Conservation (phyloP, 2,113 vertebrate genomes). For the Cyanoliseus patagonus region DNA sequence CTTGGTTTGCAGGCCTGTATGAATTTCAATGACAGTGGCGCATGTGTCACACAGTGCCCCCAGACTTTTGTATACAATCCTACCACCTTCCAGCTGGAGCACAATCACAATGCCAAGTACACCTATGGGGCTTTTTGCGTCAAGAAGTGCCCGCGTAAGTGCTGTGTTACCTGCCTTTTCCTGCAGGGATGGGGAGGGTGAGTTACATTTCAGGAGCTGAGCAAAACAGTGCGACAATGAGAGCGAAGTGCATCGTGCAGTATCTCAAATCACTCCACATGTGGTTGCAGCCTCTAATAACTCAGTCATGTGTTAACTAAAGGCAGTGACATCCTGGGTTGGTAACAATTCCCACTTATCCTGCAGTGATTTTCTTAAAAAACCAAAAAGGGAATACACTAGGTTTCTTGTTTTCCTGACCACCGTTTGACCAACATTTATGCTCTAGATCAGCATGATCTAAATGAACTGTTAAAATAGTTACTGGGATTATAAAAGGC, state of each 20-base stretch:
- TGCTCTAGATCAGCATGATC: neutral
- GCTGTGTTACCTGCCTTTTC: neutral
- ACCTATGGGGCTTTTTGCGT: slow-evolving; percentile 98
- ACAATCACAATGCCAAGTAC: slow-evolving; percentile 95
- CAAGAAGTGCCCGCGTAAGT: slow-evolving; percentile 97
- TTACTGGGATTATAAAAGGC: neutral
- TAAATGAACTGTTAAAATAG: neutral
- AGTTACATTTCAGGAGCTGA: neutral
- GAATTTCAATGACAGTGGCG: slow-evolving; percentile 98
- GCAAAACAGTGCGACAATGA: neutral
- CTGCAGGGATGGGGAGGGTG: neutral
- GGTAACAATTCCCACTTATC: neutral
- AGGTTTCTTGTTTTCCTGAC: neutral
- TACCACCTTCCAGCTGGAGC: slow-evolving; percentile 93
- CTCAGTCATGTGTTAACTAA: neutral
- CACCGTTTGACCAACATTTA: neutral
- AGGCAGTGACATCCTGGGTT: neutral
- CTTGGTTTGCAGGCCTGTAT: slow-evolving; percentile 86
- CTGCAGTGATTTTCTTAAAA: neutral
- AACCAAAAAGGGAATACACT: neutral
- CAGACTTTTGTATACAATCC: slow-evolving; percentile 97
- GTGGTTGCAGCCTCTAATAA: neutral
- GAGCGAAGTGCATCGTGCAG: neutral
- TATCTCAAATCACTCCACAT: neutral
- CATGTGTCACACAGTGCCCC: slow-evolving; percentile 95